These are phyloP conservation scores for Apamea monoglypha DNA, from an alignment of 2,888 invertebrate genomes.

Conservation along the genomic window DNA sequence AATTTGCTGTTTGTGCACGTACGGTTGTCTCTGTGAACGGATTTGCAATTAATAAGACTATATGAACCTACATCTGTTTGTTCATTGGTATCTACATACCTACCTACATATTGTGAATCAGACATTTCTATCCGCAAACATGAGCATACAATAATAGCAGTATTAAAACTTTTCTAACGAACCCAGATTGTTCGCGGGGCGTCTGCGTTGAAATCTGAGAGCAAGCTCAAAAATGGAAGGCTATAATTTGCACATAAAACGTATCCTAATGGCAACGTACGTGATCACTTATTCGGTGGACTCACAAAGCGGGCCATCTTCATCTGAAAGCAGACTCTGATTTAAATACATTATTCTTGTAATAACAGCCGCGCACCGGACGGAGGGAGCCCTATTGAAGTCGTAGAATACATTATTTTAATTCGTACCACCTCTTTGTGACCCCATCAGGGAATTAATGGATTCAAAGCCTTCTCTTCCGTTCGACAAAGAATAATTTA, in stretches of 20 bases:
- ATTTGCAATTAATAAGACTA: conserved; percentile 83
- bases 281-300: conserved; percentile 88
- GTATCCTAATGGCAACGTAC: conserved; percentile 89
- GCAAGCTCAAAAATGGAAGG: conserved; percentile 87
- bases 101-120: conserved; percentile 5
- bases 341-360: conserved; percentile 90
- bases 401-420: conserved; percentile 90
- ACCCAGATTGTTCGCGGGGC: conserved; percentile 81
- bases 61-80: conserved; percentile 29
- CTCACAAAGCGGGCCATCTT: conserved; percentile 88
- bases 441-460: conserved; percentile 89
- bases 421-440: conserved; percentile 90
- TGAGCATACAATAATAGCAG: conserved; percentile 65
- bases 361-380: conserved; percentile 86
- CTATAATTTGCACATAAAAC: conserved; percentile 90
- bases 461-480: conserved; percentile 90
- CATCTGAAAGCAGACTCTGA: conserved; percentile 89
- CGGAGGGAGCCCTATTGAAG: conserved; percentile 88
- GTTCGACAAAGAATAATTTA: conserved; percentile 90
- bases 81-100: conserved; percentile 19
- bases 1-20: conserved; percentile 84
- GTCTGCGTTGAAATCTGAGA: conserved; percentile 78
- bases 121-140: conserved; percentile 54
- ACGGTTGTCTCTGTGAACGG: conserved; percentile 76
- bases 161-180: conserved; percentile 87